Percentiles rank a stretch among this genome's conserved stretches.
Conservation (phyloP, 2,113 vertebrate genomes). For the Platichthys stellatus region DNA sequence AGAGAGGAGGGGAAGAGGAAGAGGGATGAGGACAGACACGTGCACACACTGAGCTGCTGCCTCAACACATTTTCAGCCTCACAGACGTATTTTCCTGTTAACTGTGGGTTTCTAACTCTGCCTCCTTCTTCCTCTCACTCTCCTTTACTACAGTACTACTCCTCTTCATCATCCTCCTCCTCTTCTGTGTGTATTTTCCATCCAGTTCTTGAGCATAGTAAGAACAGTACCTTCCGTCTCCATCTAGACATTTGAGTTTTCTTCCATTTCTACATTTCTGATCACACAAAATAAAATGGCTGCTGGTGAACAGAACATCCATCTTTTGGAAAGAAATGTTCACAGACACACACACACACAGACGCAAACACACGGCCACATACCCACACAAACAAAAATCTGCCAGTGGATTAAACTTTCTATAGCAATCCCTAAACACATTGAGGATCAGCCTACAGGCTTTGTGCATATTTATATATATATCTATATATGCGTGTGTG, state of each 20-base stretch:
- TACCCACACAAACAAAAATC: conserved; percentile 21
- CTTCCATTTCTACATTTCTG: conserved; percentile 14
- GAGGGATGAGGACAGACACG: background rate
- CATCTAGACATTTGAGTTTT: conserved; percentile 13
- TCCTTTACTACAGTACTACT: background rate
- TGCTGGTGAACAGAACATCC: background rate
- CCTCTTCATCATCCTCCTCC: background rate
- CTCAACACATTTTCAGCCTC: conserved; percentile 34
- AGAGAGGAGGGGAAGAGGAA: conserved; percentile 9
- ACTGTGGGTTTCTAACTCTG: background rate
- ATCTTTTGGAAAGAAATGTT: background rate
- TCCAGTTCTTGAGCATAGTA: background rate
- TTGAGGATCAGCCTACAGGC: conserved; percentile 38
- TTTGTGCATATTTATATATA: conserved; percentile 4
- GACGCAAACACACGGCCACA: too few relatives aligned
- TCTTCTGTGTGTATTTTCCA: background rate
- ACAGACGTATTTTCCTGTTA: conserved; percentile 30
- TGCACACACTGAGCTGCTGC: conserved; percentile 37
- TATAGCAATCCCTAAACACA: conserved; percentile 38
- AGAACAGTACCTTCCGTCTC: background rate
- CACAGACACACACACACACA: too few relatives aligned
- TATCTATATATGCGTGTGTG: background rate
- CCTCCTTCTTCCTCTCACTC: background rate
- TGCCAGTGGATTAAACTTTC: conserved; percentile 54
- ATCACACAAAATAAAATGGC: background rate